These are phyloP conservation scores for Bhutanitis thaidina DNA, from an alignment of 2,888 invertebrate species.

Conservation along the genomic window DNA sequence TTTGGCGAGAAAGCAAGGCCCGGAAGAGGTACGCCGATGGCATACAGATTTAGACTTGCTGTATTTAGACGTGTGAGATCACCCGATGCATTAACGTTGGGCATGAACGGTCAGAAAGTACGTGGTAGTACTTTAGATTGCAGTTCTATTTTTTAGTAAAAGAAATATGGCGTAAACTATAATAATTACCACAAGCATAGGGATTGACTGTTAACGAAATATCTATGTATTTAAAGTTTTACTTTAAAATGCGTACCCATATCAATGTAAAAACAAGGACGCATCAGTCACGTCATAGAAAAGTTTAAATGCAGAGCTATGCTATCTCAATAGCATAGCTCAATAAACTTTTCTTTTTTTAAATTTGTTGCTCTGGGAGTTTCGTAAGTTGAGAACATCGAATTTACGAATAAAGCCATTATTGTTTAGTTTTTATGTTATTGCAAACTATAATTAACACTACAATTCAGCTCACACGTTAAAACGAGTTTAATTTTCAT, in stretches of 20 bases:
- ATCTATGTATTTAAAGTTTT: constrained; percentile 3
- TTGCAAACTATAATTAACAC: too few species aligned
- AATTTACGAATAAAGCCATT: too few species aligned
- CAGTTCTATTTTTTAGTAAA: background rate
- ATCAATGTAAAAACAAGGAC: constrained; percentile 5
- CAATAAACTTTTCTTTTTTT: too few species aligned
- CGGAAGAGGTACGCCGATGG: constrained; percentile 59
- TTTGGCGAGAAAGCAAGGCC: constrained; percentile 66
- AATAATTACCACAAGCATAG: constrained; percentile 5
- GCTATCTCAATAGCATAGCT: too few species aligned
- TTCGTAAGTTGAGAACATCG: too few species aligned
- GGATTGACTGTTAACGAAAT: background rate
- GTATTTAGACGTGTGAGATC: constrained; percentile 71
- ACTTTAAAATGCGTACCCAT: too few species aligned
- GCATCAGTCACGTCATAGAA: constrained; percentile 2
- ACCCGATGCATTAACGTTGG: constrained; percentile 50
- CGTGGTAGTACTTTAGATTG: constrained; percentile 21
- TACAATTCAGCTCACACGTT: too few species aligned
- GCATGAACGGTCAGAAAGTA: constrained; percentile 25
- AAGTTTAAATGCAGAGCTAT: too few species aligned
- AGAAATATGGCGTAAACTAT: constrained; percentile 10
- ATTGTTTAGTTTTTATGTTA: too few species aligned
- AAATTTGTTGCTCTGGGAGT: too few species aligned
- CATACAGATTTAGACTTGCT: constrained; percentile 67
- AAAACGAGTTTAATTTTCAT: too few species aligned